phyloP scores from a whole-genome alignment of 2,113 vertebrate genomes.

The Ellobius talpinus region DNA sequence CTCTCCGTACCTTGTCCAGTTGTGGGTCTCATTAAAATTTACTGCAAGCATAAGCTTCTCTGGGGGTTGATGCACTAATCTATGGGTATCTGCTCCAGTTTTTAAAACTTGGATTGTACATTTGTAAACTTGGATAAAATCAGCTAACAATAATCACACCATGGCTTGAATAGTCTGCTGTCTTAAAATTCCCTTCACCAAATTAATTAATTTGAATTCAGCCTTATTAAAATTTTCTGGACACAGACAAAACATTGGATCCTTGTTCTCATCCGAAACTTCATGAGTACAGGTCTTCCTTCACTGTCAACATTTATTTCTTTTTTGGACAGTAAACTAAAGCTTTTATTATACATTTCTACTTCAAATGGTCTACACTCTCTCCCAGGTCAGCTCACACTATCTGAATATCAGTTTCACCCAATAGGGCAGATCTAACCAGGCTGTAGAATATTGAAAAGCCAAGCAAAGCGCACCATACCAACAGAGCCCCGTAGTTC shows the following conservation, averaged over 20 bases:
- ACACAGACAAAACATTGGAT: neutral
- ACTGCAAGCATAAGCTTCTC: neutral
- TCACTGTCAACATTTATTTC: neutral
- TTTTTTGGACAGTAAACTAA: neutral
- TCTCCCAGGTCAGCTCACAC: neutral
- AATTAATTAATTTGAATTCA: neutral
- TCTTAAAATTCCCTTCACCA: neutral
- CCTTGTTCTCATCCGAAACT: neutral
- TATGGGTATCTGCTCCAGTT: neutral
- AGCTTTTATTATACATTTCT: neutral
- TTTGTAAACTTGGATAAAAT: neutral
- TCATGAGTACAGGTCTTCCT: neutral
- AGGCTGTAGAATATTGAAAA: neutral
- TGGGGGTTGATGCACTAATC: neutral
- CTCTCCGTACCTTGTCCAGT: neutral
- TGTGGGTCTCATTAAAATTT: neutral
- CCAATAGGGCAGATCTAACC: neutral
- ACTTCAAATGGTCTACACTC: neutral
- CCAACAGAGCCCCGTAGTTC: neutral
- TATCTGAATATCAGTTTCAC: neutral
- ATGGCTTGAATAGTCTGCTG: neutral
- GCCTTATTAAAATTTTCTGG: neutral
- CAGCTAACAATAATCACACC: neutral
- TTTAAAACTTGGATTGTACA: neutral
- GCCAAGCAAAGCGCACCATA: neutral